A percentile compares a stretch with the other conserved stretches of the same genome.
Evolutionary conservation across 2,888 invertebrate species (phyloP).

Genomic region (Melipona bicolor): DNA sequence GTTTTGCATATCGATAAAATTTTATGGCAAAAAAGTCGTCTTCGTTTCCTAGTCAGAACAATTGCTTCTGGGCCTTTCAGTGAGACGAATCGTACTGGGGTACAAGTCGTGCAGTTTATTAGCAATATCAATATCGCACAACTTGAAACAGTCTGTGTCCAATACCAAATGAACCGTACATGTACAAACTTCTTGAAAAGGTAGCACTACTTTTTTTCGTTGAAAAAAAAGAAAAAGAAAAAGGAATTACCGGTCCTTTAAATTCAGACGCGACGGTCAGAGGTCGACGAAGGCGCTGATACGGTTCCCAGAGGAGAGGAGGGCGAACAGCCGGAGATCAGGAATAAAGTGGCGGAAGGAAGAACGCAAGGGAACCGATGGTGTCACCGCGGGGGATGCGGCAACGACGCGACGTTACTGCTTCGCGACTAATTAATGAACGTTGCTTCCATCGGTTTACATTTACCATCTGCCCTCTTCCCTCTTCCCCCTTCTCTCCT

Average conservation of each 20-base stretch:
- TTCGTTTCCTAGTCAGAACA: too few species aligned
- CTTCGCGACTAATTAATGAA: slow-evolving; percentile 83
- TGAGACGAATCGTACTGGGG: too few species aligned
- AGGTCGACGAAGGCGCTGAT: background rate
- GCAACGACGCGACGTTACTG: slow-evolving; percentile 73
- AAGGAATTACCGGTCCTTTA: background rate
- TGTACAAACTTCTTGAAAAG: too few species aligned
- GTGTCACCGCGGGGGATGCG: slow-evolving; percentile 28
- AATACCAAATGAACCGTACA: too few species aligned
- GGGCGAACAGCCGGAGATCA: background rate
- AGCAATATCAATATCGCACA: too few species aligned
- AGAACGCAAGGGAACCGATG: slow-evolving; percentile 38
- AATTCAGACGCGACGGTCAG: slow-evolving; percentile 16
- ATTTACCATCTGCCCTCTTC: slow-evolving; percentile 76
- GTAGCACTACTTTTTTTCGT: too few species aligned
- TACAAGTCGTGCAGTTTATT: too few species aligned
- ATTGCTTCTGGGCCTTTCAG: too few species aligned
- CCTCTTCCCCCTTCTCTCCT: slow-evolving; percentile 18
- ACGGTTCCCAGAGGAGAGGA: slow-evolving; percentile 22
- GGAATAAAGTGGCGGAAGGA: slow-evolving; percentile 27
- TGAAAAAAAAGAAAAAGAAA: too few species aligned
- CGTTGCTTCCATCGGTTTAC: slow-evolving; percentile 82
- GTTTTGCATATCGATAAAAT: too few species aligned
- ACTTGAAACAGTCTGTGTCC: too few species aligned
- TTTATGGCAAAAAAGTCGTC: too few species aligned